Base-by-base conservation (phyloP, 2,888 invertebrate genomes). In the Gymnoscelis rufifasciata region DNA sequence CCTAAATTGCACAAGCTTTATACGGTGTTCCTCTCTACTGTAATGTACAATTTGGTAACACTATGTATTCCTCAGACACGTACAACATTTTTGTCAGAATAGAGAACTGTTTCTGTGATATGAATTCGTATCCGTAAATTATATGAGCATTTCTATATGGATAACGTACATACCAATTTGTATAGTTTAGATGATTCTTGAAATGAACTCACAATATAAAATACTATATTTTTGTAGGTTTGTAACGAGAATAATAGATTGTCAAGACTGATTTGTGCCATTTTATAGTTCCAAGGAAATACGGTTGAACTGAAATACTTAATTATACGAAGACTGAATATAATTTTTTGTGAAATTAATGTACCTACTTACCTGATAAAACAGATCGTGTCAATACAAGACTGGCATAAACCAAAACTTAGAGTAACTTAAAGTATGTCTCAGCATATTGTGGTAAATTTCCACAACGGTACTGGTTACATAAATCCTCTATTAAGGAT, bases 241-340 rank as follows among this genome's bases (percentile, higher is more conserved):
- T 35, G 1, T 27, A 31, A 28, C 41, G 36, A 51, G 29, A 48
- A 38, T 35, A 33, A 37, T 46, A 50, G 29, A 23, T 38, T 14
- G 38, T 38, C 40, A 63, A 68, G 69, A 69, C 67, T 70, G 65
- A 66, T 46, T 31, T 54, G 66, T 68, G 67, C 67, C 68, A 69
- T 15, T 33, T 7, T 14, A 10, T 1, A 33, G 6, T 14, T n/a
- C 14, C 19, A 19, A 19, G 13, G 31, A 23, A 15, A 41, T 27
- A 39, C 19, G 1, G 4, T 24, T 14, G 2, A 40, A 47, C 11
- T 35, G 6, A 26, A 36, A 41, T 37, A 37, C 30, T 1, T 31
- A 31, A 46, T 26, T 13, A 13, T n/a, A n/a, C n/a, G n/a, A n/a
- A n/a, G n/a, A n/a, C 10, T 35, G 33, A 15, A 8, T 19, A 19